These are phyloP conservation scores for Agriopis leucophaearia DNA, from an alignment of 2,888 invertebrate genomes.

Conservation along the genomic window DNA sequence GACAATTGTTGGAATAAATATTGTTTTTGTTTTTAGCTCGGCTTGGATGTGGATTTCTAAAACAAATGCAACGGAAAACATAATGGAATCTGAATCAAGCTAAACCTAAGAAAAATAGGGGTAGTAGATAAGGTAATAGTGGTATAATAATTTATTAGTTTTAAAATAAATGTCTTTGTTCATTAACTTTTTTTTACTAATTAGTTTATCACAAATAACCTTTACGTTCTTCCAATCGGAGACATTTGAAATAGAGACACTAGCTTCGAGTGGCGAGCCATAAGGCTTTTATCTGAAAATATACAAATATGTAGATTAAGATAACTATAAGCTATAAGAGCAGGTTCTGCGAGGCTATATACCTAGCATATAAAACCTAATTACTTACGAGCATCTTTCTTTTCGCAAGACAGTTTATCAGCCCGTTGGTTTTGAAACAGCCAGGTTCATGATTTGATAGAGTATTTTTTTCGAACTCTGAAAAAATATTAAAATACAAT, in stretches of 20 bases:
- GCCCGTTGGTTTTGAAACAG: constrained; percentile 10
- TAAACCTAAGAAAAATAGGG: constrained; percentile 6
- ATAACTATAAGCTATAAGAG: too few species aligned
- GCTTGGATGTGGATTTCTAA: constrained; percentile 59
- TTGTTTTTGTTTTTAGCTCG: constrained; percentile 57
- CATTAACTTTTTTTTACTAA: background rate
- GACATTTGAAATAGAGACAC: background rate
- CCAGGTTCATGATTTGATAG: background rate
- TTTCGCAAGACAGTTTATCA: constrained; percentile 9
- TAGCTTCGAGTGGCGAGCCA: constrained; percentile 14
- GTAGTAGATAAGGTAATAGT: constrained; percentile 9
- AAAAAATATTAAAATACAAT: background rate
- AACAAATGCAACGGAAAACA: background rate
- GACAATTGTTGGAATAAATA: background rate
- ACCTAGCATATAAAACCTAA: too few species aligned
- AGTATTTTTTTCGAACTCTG: constrained; percentile 12
- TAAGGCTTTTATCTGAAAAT: constrained; percentile 15
- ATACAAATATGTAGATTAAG: background rate
- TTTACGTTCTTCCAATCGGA: background rate
- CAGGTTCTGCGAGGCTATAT: too few species aligned
- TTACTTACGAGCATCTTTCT: constrained; percentile 10
- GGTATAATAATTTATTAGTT: constrained; percentile 12
- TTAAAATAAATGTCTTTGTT: constrained; percentile 13
- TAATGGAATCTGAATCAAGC: background rate
- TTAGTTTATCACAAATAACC: background rate